Evolutionary conservation across 1,140 invertebrate species (phyloP).

Genomic region (Calephelis nemesis): DNA sequence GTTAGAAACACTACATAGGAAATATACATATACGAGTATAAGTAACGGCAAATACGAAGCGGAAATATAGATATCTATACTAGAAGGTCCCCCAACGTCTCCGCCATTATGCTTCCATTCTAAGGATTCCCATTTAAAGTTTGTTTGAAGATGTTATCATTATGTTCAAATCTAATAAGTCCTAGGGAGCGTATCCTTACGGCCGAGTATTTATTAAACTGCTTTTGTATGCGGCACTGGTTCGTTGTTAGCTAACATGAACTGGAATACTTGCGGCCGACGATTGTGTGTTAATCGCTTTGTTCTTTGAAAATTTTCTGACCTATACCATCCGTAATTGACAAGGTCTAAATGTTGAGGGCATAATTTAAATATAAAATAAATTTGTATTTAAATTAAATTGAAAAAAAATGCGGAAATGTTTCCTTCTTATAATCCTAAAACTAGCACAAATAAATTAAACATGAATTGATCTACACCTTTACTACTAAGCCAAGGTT

Average conservation of each 20-base stretch:
- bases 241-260: constrained; percentile 36
- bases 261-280: constrained; percentile 39
- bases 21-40: background rate
- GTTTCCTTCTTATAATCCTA: too few relatives aligned
- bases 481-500: too few relatives aligned
- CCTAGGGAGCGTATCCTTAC: constrained; percentile 23
- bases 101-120: constrained; percentile 14
- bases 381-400: too few relatives aligned
- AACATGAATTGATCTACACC: too few relatives aligned
- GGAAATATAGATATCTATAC: background rate
- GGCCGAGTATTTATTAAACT: constrained; percentile 34
- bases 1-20: too few relatives aligned
- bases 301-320: background rate
- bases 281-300: constrained; percentile 47
- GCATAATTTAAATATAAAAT: too few relatives aligned
- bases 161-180: constrained; percentile 26
- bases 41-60: constrained; percentile 5
- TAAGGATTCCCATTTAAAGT: constrained; percentile 22
- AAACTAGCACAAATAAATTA: too few relatives aligned
- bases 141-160: constrained; percentile 22
- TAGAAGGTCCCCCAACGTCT: background rate
- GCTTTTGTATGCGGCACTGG: constrained; percentile 40
- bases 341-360: background rate
- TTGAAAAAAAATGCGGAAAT: too few relatives aligned
- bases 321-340: background rate